Evolutionary conservation across 2,888 invertebrate species (phyloP).

Genomic region (Eupithecia abbreviata): DNA sequence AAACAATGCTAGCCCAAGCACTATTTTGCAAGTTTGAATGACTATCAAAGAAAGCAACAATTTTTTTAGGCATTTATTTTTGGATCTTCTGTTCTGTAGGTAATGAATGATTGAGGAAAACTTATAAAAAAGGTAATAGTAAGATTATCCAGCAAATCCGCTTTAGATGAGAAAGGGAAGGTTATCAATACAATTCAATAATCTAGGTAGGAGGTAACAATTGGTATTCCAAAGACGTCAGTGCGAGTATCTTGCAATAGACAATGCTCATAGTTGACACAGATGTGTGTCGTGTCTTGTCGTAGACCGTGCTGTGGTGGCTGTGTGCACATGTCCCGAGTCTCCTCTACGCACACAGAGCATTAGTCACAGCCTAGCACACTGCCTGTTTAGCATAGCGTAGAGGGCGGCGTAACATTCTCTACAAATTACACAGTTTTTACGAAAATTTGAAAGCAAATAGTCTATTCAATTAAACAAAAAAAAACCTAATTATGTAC

Average conservation of each 20-base stretch:
- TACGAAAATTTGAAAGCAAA: not conserved
- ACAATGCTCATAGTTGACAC: slow-evolving; percentile 46
- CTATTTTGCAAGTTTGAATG: no score
- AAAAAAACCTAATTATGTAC: not conserved
- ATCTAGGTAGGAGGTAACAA: slow-evolving; percentile 1
- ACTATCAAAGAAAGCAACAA: not conserved
- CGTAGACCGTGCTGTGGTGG: slow-evolving; percentile 10
- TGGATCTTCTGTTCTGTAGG: no score
- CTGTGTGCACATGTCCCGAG: slow-evolving; percentile 34
- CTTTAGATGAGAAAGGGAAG: not conserved
- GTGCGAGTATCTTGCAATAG: slow-evolving; percentile 27
- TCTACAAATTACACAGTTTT: not conserved
- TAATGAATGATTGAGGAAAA: no score
- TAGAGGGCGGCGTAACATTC: slow-evolving; percentile 10
- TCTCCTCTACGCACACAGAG: slow-evolving; percentile 30
- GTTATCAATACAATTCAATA: not conserved
- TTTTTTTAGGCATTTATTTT: no score
- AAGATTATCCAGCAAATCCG: not conserved
- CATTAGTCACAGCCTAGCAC: slow-evolving; percentile 32
- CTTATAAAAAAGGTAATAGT: not conserved
- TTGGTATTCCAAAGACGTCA: slow-evolving; percentile 31
- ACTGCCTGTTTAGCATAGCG: slow-evolving; percentile 22
- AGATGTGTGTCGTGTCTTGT: slow-evolving; percentile 36
- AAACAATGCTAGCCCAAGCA: not conserved
- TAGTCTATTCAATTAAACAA: not conserved